phyloP scores from a whole-genome alignment of 1,140 invertebrate species.

The Leptinotarsa undecemlineata region DNA sequence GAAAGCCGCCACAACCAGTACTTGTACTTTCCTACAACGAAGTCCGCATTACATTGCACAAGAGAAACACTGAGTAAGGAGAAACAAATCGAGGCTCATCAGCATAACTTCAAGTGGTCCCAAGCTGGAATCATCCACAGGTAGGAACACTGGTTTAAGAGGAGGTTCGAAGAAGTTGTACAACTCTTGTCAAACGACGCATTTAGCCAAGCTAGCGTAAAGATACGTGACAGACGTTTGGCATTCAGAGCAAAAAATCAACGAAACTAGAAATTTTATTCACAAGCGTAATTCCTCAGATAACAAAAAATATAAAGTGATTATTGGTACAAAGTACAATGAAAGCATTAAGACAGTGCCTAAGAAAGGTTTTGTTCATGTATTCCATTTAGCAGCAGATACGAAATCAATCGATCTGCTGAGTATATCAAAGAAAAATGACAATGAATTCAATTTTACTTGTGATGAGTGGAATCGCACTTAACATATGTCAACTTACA shows the following conservation, averaged over 20 bases:
- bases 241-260: not conserved
- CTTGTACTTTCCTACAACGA: too few relatives aligned
- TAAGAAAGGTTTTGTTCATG: not conserved
- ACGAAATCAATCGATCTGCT: not conserved
- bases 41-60: too few relatives aligned
- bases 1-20: too few relatives aligned
- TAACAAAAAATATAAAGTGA: not conserved
- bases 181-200: too few relatives aligned
- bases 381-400: not conserved
- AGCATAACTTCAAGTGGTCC: too few relatives aligned
- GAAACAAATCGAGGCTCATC: too few relatives aligned
- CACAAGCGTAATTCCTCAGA: not conserved
- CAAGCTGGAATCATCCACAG: too few relatives aligned
- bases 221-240: too few relatives aligned
- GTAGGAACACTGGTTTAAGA: too few relatives aligned
- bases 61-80: too few relatives aligned
- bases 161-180: too few relatives aligned
- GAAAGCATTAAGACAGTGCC: not conserved
- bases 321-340: not conserved
- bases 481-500: not conserved
- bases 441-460: not conserved
- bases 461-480: not conserved
- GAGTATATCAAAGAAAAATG: not conserved
- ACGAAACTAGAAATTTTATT: not conserved
- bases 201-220: too few relatives aligned